Percentiles rank a stretch among this genome's conserved stretches.
phyloP scores from a whole-genome alignment of 2,797 vertebrate genomes.

The Pseudomugil tenellus region DNA sequence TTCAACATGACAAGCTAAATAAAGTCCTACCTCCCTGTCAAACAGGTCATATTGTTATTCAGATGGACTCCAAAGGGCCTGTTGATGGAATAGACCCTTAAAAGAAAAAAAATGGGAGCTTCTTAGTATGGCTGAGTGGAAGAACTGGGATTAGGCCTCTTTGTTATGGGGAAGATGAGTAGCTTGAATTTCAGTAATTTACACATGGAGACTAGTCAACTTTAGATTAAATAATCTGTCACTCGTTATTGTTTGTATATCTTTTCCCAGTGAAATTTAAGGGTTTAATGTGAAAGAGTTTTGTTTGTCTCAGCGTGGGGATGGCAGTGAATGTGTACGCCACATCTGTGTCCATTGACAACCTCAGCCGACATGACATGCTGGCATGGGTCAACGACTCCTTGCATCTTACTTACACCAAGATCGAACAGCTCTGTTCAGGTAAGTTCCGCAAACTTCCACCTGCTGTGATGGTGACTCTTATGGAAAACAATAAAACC shows the following conservation, averaged over 20 bases:
- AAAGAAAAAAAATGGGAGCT: neutral
- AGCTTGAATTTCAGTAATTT: neutral
- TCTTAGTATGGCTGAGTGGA: neutral
- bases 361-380: slow-evolving; percentile 98
- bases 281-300: neutral
- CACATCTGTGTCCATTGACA: slow-evolving; percentile 97
- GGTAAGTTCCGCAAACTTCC: slow-evolving; percentile 74
- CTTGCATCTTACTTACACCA: slow-evolving; percentile 95
- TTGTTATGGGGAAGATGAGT: neutral
- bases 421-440: slow-evolving; percentile 97
- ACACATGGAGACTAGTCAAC: neutral
- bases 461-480: too few relatives aligned
- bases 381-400: slow-evolving; percentile 98
- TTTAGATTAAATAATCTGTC: neutral
- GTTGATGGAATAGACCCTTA: neutral
- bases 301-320: slow-evolving; percentile 70
- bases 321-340: slow-evolving; percentile 99
- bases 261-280: neutral
- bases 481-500: neutral
- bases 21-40: too few relatives aligned
- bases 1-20: too few relatives aligned
- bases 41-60: neutral
- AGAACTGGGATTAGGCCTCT: neutral
- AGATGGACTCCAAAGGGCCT: neutral
- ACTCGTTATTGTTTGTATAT: neutral